Conservation (phyloP, 2,797 vertebrate genomes). For the Poeciliopsis turneri region DNA sequence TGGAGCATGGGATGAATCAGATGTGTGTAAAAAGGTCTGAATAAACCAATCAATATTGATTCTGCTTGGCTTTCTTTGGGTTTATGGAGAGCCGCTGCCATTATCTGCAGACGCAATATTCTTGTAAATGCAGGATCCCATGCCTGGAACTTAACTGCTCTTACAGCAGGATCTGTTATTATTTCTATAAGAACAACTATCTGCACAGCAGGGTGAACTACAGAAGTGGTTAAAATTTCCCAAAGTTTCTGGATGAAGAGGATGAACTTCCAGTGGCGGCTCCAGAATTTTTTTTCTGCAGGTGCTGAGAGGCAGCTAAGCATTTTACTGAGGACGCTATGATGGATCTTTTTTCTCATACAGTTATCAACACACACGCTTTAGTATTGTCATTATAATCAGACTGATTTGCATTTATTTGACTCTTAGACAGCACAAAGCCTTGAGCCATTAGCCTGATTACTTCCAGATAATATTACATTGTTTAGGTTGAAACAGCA, state of each 20-base stretch:
- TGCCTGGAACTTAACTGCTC: not conserved
- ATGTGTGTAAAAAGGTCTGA: conserved; percentile 9
- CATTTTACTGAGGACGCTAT: no score
- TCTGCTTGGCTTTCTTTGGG: conserved; percentile 1
- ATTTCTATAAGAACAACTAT: not conserved
- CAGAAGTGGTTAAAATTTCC: not conserved
- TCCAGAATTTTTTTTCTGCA: no score
- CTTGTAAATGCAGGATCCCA: conserved; percentile 4
- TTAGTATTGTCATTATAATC: no score
- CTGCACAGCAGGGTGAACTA: not conserved
- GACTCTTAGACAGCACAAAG: no score
- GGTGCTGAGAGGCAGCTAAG: no score
- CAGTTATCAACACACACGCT: no score
- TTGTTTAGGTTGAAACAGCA: no score
- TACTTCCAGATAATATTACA: no score
- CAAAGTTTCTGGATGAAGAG: not conserved
- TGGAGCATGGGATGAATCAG: conserved; percentile 4
- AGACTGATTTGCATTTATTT: no score
- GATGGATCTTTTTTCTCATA: no score
- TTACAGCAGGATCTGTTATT: not conserved
- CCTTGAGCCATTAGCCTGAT: no score
- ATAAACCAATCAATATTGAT: conserved; percentile 11
- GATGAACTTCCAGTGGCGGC: no score
- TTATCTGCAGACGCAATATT: not conserved
- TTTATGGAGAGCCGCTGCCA: conserved; percentile 8